A percentile compares a stretch with the other conserved stretches of the same genome.
These are phyloP conservation scores for Nasonia longicornis DNA, from an alignment of 1,140 invertebrate species.

Conservation along the genomic window DNA sequence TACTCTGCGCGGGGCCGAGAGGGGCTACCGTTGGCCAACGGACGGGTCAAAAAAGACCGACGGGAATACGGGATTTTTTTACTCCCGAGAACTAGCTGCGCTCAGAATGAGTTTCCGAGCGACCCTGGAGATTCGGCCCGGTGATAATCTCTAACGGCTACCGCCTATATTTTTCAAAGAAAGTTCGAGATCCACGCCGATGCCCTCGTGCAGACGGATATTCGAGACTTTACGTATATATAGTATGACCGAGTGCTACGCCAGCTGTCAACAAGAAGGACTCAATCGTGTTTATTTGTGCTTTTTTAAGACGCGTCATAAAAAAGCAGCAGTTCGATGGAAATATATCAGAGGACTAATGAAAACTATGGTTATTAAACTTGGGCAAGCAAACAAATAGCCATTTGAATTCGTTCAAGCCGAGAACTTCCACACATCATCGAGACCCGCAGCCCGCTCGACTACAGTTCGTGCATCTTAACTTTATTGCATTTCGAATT, in stretches of 20 bases:
- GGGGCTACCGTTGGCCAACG: slow-evolving; percentile 50
- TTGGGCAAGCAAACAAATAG: neutral
- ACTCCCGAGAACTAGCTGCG: slow-evolving; percentile 18
- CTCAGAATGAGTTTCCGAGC: slow-evolving; percentile 58
- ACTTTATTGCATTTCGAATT: slow-evolving; percentile 38
- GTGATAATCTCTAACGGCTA: slow-evolving; percentile 64
- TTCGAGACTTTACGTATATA: neutral
- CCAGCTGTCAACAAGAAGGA: neutral
- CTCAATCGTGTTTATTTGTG: neutral
- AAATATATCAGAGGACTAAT: neutral
- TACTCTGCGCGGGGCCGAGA: neutral
- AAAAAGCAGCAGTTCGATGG: neutral
- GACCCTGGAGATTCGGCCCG: slow-evolving; percentile 57
- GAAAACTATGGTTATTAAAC: slow-evolving; percentile 1
- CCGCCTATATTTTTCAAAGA: slow-evolving; percentile 56
- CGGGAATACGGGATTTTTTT: slow-evolving; percentile 11
- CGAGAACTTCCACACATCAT: neutral
- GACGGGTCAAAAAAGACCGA: slow-evolving; percentile 58
- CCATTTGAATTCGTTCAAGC: neutral
- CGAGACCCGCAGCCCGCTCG: neutral
- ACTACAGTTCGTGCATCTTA: slow-evolving; percentile 12
- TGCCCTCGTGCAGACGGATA: neutral
- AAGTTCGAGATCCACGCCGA: neutral
- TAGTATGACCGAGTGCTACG: neutral
- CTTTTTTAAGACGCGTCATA: neutral